These are phyloP conservation scores for Ecliptopera silaceata DNA, from an alignment of 2,888 invertebrate genomes.

Conservation along the genomic window DNA sequence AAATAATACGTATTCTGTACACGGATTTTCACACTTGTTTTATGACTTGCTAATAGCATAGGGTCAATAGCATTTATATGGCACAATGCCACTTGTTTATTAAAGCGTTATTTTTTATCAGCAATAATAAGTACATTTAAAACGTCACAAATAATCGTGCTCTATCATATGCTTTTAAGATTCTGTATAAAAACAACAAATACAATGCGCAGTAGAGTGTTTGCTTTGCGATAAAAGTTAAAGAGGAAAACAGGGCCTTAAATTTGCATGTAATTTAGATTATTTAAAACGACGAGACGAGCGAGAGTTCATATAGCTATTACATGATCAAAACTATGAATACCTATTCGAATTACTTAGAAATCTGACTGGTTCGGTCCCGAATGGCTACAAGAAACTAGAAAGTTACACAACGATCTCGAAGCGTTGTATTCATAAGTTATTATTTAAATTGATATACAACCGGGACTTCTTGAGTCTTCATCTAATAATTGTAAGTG, in stretches of 20 bases:
- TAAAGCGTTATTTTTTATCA: constrained; percentile 16
- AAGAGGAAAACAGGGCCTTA: no score
- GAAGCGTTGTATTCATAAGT: not conserved
- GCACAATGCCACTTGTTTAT: constrained; percentile 25
- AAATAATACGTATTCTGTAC: not conserved
- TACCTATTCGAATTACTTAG: not conserved
- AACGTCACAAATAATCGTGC: constrained; percentile 19
- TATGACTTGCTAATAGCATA: constrained; percentile 1
- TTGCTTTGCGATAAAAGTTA: not conserved
- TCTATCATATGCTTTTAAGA: constrained; percentile 21
- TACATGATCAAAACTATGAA: constrained; percentile 2
- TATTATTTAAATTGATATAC: constrained; percentile 1
- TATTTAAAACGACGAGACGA: not conserved
- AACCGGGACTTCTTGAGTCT: constrained; percentile 1
- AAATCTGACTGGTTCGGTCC: constrained; percentile 6
- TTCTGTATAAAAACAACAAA: constrained; percentile 22
- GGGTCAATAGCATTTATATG: constrained; percentile 37
- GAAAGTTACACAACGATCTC: not conserved
- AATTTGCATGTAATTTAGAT: not conserved
- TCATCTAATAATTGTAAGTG: constrained; percentile 4
- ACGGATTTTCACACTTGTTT: not conserved
- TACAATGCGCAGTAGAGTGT: constrained; percentile 1
- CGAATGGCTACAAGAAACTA: not conserved
- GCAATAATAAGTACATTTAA: constrained; percentile 4
- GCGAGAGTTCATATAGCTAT: not conserved